Percentiles rank a stretch among this genome's conserved stretches.
These are phyloP conservation scores for Ceratina calcarata DNA, from an alignment of 1,140 invertebrate species.

Conservation along the genomic window DNA sequence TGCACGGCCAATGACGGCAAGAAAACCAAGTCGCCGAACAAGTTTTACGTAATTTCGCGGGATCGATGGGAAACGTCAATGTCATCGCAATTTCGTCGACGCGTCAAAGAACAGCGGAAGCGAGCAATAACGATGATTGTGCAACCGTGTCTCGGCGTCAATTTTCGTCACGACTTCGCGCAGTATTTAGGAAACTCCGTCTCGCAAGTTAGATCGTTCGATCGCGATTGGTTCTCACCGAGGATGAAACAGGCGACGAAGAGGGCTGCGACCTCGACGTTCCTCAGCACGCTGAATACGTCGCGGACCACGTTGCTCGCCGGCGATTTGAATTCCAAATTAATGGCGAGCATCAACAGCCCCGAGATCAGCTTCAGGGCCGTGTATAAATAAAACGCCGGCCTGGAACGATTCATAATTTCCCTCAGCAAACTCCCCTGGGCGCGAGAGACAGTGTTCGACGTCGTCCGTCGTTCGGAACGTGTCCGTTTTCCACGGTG, in stretches of 20 bases:
- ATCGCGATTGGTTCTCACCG: constrained; percentile 77
- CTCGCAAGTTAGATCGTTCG: neutral
- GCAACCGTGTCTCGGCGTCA: constrained; percentile 4
- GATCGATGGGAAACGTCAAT: constrained; percentile 28
- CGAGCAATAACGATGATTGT: constrained; percentile 24
- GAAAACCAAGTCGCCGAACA: neutral
- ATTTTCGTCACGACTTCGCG: neutral
- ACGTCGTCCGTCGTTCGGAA: too few species aligned
- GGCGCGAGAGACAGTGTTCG: too few species aligned
- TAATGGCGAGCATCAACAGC: constrained; percentile 86
- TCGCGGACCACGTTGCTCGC: constrained; percentile 87
- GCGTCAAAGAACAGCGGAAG: constrained; percentile 23
- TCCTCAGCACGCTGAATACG: constrained; percentile 85
- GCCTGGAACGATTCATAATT: too few species aligned
- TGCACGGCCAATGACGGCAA: neutral
- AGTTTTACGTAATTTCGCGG: neutral
- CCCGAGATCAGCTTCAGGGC: constrained; percentile 85
- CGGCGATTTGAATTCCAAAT: constrained; percentile 89
- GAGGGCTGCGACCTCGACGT: constrained; percentile 87
- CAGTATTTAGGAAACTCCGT: neutral
- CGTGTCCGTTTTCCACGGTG: too few species aligned
- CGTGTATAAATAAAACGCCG: constrained; percentile 90
- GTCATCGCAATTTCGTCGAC: constrained; percentile 24
- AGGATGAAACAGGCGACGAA: constrained; percentile 88
- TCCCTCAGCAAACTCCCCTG: too few species aligned